Conservation (phyloP, 2,797 vertebrate species). For the Xenops minutus region DNA sequence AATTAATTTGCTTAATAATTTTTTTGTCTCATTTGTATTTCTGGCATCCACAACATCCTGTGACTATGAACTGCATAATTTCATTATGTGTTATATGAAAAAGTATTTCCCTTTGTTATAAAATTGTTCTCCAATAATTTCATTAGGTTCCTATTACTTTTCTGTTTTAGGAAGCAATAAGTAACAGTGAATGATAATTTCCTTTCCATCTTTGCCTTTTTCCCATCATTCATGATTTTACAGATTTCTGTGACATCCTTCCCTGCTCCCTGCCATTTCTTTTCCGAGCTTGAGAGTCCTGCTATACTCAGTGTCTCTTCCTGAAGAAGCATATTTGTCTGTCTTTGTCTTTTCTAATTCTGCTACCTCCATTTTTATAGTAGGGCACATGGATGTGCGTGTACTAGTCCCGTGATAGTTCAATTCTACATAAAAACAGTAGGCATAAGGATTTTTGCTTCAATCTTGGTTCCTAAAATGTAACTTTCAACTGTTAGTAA, state of each 20-base stretch:
- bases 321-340: neutral
- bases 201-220: neutral
- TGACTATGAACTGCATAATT: neutral
- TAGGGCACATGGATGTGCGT: rapidly evolving
- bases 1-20: neutral
- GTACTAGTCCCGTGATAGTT: neutral
- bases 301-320: neutral
- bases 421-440: neutral
- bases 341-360: neutral
- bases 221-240: neutral
- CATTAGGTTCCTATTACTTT: neutral
- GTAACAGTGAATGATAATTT: conserved; percentile 5
- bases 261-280: neutral
- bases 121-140: conserved; percentile 50
- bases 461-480: neutral
- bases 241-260: neutral
- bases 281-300: neutral
- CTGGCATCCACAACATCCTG: conserved; percentile 45
- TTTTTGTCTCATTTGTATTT: conserved; percentile 31
- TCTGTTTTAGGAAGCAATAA: conserved; percentile 19
- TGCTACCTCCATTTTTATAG: neutral
- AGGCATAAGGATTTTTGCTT: neutral
- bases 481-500: neutral
- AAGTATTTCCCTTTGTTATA: conserved; percentile 53
- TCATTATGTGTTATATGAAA: neutral